A percentile compares a stretch with the other conserved stretches of the same genome.
phyloP scores from a whole-genome alignment of 1,140 invertebrate genomes.

The Protaetia brevitarsis region DNA sequence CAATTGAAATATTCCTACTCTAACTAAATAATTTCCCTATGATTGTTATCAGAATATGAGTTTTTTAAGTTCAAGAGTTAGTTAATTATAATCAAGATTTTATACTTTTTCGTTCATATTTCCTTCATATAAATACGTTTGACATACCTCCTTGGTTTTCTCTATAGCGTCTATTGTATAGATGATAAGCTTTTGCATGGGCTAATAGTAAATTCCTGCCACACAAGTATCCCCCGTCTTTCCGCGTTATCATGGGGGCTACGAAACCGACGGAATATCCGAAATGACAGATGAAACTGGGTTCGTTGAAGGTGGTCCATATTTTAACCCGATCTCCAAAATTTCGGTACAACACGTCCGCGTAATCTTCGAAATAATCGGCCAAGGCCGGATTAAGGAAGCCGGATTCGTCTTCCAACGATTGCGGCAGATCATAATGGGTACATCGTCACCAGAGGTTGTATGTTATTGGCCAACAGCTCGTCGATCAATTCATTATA shows the following conservation, averaged over 20 bases:
- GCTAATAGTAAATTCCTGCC: neutral
- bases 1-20: no score
- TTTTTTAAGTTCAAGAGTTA: no score
- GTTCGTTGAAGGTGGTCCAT: slow-evolving; percentile 55
- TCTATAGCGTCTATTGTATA: slow-evolving; percentile 42
- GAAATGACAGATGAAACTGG: slow-evolving; percentile 44
- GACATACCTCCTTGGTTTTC: neutral
- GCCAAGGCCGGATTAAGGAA: slow-evolving; percentile 60
- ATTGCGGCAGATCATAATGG: slow-evolving; percentile 68
- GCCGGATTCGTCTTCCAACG: slow-evolving; percentile 61
- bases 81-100: no score
- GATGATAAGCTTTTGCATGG: slow-evolving; percentile 21
- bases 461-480: slow-evolving; percentile 56
- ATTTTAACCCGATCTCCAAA: slow-evolving; percentile 46
- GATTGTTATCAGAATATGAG: no score
- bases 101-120: neutral
- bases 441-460: slow-evolving; percentile 56
- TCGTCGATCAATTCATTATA: slow-evolving; percentile 63
- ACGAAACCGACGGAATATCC: slow-evolving; percentile 50
- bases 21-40: no score
- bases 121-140: neutral
- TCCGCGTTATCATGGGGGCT: slow-evolving; percentile 46
- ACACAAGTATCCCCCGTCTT: slow-evolving; percentile 34
- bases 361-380: slow-evolving; percentile 53
- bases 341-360: slow-evolving; percentile 30